Evolutionary conservation across 2,888 invertebrate species (phyloP).

Genomic region (Nephrotoma flavescens): DNA sequence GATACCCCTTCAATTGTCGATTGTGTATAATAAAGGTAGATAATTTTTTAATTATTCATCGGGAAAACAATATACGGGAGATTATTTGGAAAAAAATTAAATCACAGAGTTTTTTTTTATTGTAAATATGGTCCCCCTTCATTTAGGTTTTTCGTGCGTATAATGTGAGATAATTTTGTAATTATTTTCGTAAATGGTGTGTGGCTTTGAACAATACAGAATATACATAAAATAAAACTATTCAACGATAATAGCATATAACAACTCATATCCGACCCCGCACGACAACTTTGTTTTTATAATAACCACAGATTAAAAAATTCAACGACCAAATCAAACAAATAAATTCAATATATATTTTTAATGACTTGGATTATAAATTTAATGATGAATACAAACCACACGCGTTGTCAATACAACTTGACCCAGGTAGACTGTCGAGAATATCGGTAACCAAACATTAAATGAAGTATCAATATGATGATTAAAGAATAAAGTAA

Average conservation of each 20-base stretch:
- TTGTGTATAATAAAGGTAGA: not conserved
- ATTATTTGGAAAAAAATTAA: not conserved
- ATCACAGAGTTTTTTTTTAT: not conserved
- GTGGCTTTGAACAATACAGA: not conserved
- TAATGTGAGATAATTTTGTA: not conserved
- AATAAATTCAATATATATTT: not conserved
- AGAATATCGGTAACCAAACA: no score
- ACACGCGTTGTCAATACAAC: no score
- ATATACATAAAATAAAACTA: not conserved
- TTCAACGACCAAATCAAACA: not conserved
- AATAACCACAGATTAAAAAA: not conserved
- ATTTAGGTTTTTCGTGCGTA: not conserved
- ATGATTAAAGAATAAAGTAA: no score
- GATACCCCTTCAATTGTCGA: not conserved
- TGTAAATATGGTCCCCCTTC: not conserved
- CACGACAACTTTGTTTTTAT: not conserved
- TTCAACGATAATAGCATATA: not conserved
- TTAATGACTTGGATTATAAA: no score
- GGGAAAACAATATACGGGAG: not conserved
- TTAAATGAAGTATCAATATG: no score
- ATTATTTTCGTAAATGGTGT: not conserved
- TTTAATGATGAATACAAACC: not conserved
- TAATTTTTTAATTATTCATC: not conserved
- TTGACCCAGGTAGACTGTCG: no score
- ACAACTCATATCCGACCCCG: not conserved